phyloP scores from a whole-genome alignment of 2,888 invertebrate genomes.

The Linnaemya vulpina region DNA sequence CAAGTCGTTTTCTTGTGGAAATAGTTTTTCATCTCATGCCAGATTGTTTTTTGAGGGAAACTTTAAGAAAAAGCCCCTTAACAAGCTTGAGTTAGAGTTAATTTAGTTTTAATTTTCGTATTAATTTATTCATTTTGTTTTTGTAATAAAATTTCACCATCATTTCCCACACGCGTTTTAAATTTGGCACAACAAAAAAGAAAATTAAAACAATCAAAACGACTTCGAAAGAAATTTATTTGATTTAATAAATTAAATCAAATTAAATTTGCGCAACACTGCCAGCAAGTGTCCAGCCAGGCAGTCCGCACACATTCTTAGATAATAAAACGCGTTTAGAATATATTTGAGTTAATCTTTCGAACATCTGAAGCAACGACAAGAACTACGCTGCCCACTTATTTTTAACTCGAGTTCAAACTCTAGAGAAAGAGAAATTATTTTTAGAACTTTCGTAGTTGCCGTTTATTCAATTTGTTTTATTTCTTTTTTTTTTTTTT shows the following conservation, averaged over 20 bases:
- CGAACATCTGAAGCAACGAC: not conserved
- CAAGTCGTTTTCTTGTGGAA: too few species aligned
- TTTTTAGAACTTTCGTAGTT: constrained; percentile 56
- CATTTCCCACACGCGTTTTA: constrained; percentile 15
- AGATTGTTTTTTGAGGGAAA: too few species aligned
- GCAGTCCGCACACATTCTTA: constrained; percentile 5
- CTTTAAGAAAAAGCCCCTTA: not conserved
- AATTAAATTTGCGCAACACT: constrained; percentile 57
- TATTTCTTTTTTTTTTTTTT: not conserved
- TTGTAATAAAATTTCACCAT: not conserved
- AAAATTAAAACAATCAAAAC: constrained; percentile 44
- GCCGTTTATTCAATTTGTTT: not conserved
- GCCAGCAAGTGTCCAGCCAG: not conserved
- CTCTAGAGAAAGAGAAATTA: constrained; percentile 47
- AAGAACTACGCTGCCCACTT: constrained; percentile 29
- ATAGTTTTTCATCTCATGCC: too few species aligned
- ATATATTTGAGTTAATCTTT: constrained; percentile 16
- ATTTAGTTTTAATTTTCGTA: not conserved
- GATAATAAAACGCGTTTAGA: constrained; percentile 10
- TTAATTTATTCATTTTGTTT: not conserved
- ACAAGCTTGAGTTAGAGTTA: not conserved
- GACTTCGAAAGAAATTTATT: constrained; percentile 3
- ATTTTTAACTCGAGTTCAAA: constrained; percentile 34
- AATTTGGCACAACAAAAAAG: constrained; percentile 24
- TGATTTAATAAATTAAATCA: constrained; percentile 70